phyloP scores from a whole-genome alignment of 37 sponge, comb jelly and placozoan species.

The Dysidea cf. avara region DNA sequence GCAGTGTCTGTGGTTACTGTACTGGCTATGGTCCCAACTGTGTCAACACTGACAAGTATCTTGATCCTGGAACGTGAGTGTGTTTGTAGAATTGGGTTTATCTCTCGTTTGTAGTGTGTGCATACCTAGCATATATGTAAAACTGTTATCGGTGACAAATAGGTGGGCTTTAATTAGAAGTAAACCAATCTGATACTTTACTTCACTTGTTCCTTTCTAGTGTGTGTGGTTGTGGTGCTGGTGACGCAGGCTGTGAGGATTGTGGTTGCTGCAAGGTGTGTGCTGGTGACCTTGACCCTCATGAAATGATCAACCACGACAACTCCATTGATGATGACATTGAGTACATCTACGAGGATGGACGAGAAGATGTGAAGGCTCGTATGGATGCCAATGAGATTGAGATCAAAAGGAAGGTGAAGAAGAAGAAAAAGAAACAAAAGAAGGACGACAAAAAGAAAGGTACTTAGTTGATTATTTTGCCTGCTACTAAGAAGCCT shows the following conservation, averaged over 20 bases:
- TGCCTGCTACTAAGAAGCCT: too few species aligned
- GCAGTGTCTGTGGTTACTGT: conserved; percentile 86
- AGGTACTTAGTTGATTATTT: too few species aligned
- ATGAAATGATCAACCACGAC: conserved; percentile 11
- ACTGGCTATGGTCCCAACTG: conserved; percentile 93
- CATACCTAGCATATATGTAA: background rate
- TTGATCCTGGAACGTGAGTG: conserved; percentile 82
- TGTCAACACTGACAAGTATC: conserved; percentile 71
- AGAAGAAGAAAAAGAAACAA: conserved; percentile 32
- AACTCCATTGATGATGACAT: conserved; percentile 33
- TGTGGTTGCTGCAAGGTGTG: conserved; percentile 95
- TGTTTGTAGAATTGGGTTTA: background rate
- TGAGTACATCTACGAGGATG: conserved; percentile 17
- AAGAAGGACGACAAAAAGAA: conserved; percentile 17
- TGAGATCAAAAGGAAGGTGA: conserved; percentile 26
- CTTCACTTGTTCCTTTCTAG: too few species aligned
- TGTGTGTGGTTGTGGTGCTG: conserved; percentile 92
- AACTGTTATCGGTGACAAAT: too few species aligned
- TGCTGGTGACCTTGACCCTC: conserved; percentile 64
- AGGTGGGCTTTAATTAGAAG: too few species aligned
- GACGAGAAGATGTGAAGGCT: conserved; percentile 4
- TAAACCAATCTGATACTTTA: too few species aligned
- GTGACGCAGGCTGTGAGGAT: conserved; percentile 85
- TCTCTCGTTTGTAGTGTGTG: background rate
- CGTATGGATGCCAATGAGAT: conserved; percentile 16